Evolutionary conservation across 64 coral and sea anemone species (phyloP), one percentile per base, ranked within the genome.

Genomic region (Astreopora myriophthalma): DNA sequence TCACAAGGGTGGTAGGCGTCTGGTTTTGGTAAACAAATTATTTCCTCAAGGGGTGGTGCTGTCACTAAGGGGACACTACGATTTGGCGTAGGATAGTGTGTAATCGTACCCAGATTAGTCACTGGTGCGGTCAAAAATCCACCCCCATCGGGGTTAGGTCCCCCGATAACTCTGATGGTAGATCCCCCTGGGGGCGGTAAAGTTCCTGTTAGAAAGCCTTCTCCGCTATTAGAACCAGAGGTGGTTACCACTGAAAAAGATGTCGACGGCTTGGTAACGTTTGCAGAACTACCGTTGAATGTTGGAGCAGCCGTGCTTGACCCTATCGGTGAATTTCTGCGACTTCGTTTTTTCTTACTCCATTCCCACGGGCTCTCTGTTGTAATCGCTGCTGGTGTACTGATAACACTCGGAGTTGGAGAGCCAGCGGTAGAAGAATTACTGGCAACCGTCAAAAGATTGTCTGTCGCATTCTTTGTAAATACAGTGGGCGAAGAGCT

Each of bases 1-100:
- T 99, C 97, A 84, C 97, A 99, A 0, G 97, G 97, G 33, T 96
- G 91, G 62, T 93, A 99, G 3, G 94, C 97, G 34, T 93, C 90
- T 11, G 79, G 80, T 78, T 62, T 23, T 17, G 97, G 94, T 17
- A 80, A 69, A 73, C 97, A 99, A 27, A 39, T 77, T 5, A 98
- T 72, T 16, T 71, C 48, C 0, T 13, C n/a, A 61, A 25, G 31
- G 42, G 66, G 39, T 13, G 46, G 37, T 44, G 63, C 73, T 19
- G 80, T 67, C 3, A 32, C 40, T 44, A 85, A 67, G n/a, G 89
- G 71, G 48, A 89, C 8, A 16, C 36, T 68, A 29, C 61, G 76
- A 76, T 91, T 61, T 29, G 84, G 20, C 60, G 73, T 61, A 32
- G n/a, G 83, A 26, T 92, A 30, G 38, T 94, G 88, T 13, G 68